phyloP scores from a whole-genome alignment of 2,113 vertebrate genomes.

The Fregata magnificens region DNA sequence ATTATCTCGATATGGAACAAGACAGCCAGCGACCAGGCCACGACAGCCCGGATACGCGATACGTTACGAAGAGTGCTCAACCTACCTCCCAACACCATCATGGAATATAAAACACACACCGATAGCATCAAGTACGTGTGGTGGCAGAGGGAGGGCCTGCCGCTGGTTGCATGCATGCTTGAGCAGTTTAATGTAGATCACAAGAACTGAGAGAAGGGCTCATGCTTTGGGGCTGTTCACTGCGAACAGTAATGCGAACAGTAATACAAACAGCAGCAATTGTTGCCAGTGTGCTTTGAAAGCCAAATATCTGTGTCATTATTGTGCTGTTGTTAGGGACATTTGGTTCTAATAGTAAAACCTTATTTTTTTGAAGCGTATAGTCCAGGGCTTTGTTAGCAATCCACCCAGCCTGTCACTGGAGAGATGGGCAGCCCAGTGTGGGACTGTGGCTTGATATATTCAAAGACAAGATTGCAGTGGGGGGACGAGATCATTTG shows the following conservation, averaged over 20 bases:
- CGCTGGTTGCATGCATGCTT: background rate
- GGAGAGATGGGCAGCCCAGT: background rate
- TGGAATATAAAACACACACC: constrained; percentile 87
- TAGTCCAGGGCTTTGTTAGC: background rate
- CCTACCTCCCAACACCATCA: constrained; percentile 87
- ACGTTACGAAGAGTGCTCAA: constrained; percentile 83
- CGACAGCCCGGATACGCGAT: constrained; percentile 83
- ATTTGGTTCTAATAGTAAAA: background rate
- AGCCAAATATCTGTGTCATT: constrained; percentile 9
- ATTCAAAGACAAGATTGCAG: background rate
- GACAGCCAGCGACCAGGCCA: constrained; percentile 85
- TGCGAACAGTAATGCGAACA: background rate
- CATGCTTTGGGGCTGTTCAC: background rate
- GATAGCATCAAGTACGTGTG: constrained; percentile 86
- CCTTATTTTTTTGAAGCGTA: background rate
- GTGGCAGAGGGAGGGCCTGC: background rate
- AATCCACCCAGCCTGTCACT: background rate
- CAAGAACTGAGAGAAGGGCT: background rate
- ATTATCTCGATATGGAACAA: constrained; percentile 89
- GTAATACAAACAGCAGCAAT: background rate
- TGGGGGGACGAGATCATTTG: background rate
- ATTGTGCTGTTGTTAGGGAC: background rate
- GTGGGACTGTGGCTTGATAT: background rate
- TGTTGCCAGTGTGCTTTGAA: background rate
- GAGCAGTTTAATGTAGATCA: background rate